Percentiles rank a stretch among this genome's conserved stretches.
Conservation (phyloP, 2,113 vertebrate species). For the Mobula birostris region DNA sequence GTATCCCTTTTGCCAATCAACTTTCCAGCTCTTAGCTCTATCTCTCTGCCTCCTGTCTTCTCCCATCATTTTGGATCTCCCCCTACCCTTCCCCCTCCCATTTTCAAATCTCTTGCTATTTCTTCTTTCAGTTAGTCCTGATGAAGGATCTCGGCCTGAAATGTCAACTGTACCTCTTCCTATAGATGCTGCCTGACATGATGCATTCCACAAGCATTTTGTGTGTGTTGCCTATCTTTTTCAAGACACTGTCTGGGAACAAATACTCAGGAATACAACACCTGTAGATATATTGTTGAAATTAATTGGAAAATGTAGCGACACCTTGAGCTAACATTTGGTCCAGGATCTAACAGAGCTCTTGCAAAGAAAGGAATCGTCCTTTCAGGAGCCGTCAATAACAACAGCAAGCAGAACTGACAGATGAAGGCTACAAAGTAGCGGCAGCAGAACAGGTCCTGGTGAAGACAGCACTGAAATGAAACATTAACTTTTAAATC, state of each 20-base stretch:
- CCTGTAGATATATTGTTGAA: not conserved
- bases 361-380: not conserved
- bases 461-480: not conserved
- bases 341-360: not conserved
- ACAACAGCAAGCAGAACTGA: not conserved
- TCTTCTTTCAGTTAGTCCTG: too few species aligned
- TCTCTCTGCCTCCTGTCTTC: too few species aligned
- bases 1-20: too few species aligned
- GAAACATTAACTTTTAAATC: not conserved
- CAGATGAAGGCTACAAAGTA: not conserved
- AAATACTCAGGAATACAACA: not conserved
- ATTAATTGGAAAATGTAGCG: not conserved
- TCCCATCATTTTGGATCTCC: too few species aligned
- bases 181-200: too few species aligned
- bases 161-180: too few species aligned
- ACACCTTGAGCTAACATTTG: not conserved
- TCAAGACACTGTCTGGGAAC: not conserved
- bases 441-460: not conserved
- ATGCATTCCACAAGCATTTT: too few species aligned
- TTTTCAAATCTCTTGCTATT: too few species aligned
- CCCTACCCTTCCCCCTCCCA: too few species aligned
- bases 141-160: too few species aligned
- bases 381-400: constrained; percentile 6
- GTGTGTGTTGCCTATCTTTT: not conserved
- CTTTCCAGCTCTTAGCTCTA: too few species aligned